A percentile compares a stretch with the other conserved stretches of the same genome.
Evolutionary conservation across 1,140 invertebrate genomes (phyloP).

Genomic region (Trichomalopsis sarcophagae): DNA sequence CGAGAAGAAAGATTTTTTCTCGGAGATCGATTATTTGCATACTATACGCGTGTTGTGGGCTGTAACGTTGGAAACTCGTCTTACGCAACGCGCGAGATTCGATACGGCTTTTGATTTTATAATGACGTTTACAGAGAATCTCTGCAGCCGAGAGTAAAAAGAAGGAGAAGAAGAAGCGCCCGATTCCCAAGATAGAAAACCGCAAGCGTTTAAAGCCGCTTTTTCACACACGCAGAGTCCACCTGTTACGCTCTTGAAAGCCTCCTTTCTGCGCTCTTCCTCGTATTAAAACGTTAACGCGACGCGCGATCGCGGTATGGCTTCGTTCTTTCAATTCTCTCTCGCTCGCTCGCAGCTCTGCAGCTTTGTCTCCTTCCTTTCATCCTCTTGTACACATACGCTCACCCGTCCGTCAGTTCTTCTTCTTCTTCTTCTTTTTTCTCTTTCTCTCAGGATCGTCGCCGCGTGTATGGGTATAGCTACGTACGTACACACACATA

Average conservation of each 20-base stretch:
- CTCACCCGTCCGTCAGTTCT: background rate
- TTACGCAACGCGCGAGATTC: no score
- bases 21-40: no score
- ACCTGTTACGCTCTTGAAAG: background rate
- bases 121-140: no score
- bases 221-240: background rate
- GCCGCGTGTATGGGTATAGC: background rate
- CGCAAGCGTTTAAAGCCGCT: slow-evolving; percentile 2
- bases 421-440: background rate
- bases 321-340: background rate
- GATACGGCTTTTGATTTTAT: no score
- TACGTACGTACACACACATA: no score
- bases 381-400: slow-evolving; percentile 18
- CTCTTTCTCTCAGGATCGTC: slow-evolving; percentile 19
- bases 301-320: background rate
- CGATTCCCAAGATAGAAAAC: slow-evolving; percentile 3
- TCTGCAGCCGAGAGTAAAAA: background rate
- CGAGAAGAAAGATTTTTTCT: background rate
- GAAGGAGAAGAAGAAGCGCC: background rate
- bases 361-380: slow-evolving; percentile 39
- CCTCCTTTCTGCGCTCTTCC: background rate
- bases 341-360: no score
- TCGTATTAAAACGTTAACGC: background rate
- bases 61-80: no score
- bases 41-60: no score